Conservation (phyloP, 2,888 invertebrate genomes). For the Morinoia aosen region DNA sequence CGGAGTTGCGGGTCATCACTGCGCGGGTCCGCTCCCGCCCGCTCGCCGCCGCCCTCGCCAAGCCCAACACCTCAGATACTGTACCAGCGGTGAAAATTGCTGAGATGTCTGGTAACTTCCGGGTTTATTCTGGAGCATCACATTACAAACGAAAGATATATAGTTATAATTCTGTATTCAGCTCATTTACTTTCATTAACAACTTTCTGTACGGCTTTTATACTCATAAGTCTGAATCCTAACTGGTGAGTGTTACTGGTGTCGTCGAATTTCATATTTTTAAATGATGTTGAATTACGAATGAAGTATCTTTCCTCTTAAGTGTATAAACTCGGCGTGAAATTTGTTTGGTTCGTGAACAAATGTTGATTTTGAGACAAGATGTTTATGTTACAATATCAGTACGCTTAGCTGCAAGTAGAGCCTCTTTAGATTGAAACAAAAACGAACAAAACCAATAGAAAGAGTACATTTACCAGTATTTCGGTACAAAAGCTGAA, state of each 20-base stretch:
- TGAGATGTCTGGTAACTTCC: not conserved
- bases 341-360: not conserved
- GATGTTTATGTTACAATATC: not conserved
- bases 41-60: not conserved
- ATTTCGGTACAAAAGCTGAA: no score
- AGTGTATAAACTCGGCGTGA: not conserved
- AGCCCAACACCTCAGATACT: not conserved
- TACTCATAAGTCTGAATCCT: not conserved
- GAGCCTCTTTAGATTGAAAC: not conserved
- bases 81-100: not conserved
- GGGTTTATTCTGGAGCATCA: not conserved
- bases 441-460: not conserved
- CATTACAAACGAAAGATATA: not conserved
- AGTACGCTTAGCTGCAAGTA: not conserved
- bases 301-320: not conserved
- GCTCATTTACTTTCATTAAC: not conserved
- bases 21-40: not conserved
- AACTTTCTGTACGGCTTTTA: not conserved
- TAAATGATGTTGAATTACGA: not conserved
- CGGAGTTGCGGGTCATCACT: not conserved
- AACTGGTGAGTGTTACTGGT: not conserved
- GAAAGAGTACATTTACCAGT: no score
- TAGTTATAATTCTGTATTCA: not conserved
- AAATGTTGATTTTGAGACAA: not conserved
- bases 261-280: not conserved